phyloP scores from a whole-genome alignment of 1,140 invertebrate species.

The Ceratina japonica region DNA sequence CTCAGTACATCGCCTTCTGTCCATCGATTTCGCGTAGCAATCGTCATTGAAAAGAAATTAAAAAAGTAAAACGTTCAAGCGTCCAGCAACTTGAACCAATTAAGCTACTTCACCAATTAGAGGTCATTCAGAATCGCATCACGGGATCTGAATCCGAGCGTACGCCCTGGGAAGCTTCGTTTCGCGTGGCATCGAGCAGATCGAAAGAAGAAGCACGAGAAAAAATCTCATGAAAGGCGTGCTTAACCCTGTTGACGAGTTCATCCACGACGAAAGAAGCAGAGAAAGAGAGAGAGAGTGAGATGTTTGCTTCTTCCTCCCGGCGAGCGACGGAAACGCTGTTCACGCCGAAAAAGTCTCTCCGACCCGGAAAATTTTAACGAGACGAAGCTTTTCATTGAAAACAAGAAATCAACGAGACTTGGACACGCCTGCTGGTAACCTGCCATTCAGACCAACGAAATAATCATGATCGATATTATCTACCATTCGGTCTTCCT shows the following conservation, averaged over 20 bases:
- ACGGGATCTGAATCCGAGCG: constrained; percentile 8
- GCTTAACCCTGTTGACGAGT: constrained; percentile 43
- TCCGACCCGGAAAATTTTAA: constrained; percentile 36
- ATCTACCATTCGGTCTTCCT: background rate
- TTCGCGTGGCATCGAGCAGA: constrained; percentile 25
- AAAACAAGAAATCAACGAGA: constrained; percentile 8
- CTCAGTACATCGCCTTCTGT: background rate
- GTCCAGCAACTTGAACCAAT: constrained; percentile 32
- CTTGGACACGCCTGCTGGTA: background rate
- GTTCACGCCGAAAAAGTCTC: constrained; percentile 11
- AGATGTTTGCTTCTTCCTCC: background rate
- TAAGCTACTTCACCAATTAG: constrained; percentile 46
- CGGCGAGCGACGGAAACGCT: constrained; percentile 6
- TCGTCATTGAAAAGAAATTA: background rate
- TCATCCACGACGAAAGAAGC: constrained; percentile 16
- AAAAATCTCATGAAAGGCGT: constrained; percentile 32
- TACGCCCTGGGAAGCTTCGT: constrained; percentile 27
- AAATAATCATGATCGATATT: background rate
- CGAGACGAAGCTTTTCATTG: constrained; percentile 19
- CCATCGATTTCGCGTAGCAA: background rate
- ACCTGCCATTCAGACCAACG: no score
- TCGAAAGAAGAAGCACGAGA: background rate
- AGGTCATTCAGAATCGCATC: background rate
- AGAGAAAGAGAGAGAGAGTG: background rate
- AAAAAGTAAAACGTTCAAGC: constrained; percentile 10